phyloP scores from a whole-genome alignment of 2,797 vertebrate genomes.

The Phalanger gymnotis region DNA sequence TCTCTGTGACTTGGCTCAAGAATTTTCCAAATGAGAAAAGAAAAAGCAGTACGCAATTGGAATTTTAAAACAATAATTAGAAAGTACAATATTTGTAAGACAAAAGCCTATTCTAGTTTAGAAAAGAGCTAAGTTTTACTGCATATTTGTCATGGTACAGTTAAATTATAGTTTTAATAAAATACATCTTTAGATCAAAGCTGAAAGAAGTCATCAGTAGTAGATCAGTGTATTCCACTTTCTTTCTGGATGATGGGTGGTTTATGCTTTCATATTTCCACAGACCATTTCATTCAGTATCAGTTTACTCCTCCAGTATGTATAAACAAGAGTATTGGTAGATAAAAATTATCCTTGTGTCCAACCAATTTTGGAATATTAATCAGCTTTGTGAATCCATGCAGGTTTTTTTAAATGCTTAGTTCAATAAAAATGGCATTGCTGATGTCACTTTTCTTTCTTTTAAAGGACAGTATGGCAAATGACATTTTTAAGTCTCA shows the following conservation, averaged over 20 bases:
- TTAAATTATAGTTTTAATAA: constrained; percentile 91
- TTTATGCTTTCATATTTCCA: constrained; percentile 81
- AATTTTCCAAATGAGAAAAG: constrained; percentile 71
- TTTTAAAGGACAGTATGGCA: constrained; percentile 81
- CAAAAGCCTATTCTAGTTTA: constrained; percentile 86
- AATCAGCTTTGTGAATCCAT: constrained; percentile 85
- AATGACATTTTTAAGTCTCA: constrained; percentile 81
- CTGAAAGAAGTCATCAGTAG: constrained; percentile 90
- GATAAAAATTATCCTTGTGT: constrained; percentile 84
- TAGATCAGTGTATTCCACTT: constrained; percentile 86
- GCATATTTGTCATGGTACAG: constrained; percentile 87
- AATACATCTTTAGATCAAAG: constrained; percentile 90
- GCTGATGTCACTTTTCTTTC: constrained; percentile 80
- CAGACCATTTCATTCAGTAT: constrained; percentile 78
- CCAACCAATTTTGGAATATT: constrained; percentile 81
- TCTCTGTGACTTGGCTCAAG: constrained; percentile 72
- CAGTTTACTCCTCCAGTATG: constrained; percentile 82
- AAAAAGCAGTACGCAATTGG: constrained; percentile 80
- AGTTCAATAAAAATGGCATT: constrained; percentile 83
- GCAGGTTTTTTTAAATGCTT: constrained; percentile 79
- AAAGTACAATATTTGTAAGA: constrained; percentile 85
- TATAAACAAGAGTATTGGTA: constrained; percentile 83
- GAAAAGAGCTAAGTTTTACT: constrained; percentile 86
- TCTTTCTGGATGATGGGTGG: constrained; percentile 81
- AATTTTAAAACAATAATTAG: constrained; percentile 82